These are phyloP conservation scores for Thelaira solivaga DNA, from an alignment of 2,888 invertebrate genomes.

Conservation along the genomic window DNA sequence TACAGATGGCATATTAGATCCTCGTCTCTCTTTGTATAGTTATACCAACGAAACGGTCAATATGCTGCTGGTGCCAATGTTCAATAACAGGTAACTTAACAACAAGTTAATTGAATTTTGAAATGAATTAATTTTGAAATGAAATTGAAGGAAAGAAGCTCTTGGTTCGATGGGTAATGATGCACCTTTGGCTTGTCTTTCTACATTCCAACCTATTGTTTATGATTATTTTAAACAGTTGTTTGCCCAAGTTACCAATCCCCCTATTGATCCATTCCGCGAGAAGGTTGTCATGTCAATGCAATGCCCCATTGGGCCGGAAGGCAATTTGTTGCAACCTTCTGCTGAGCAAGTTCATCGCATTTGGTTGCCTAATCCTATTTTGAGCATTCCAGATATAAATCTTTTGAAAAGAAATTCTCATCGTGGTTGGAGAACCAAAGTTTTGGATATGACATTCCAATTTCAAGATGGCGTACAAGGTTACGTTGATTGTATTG, in stretches of 20 bases:
- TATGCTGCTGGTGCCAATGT: conserved; percentile 96
- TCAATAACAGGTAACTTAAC: conserved; percentile 88
- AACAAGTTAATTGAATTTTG: too few relatives aligned
- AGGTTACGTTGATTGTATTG: conserved; percentile 88
- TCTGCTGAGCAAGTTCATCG: conserved; percentile 91
- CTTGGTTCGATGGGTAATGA: conserved; percentile 99
- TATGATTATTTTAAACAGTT: conserved; percentile 99
- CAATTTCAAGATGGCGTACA: conserved; percentile 84
- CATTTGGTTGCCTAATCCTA: conserved; percentile 94
- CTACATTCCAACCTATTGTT: conserved; percentile 93
- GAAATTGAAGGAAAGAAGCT: conserved; percentile 91
- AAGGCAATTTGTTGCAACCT: conserved; percentile 94
- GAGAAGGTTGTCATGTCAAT: conserved; percentile 99
- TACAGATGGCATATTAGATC: conserved; percentile 83
- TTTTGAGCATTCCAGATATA: conserved; percentile 93
- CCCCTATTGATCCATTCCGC: conserved; percentile 98
- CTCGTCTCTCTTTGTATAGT: conserved; percentile 91
- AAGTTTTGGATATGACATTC: conserved; percentile 93
- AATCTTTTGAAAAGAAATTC: conserved; percentile 89
- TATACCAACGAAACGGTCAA: conserved; percentile 97
- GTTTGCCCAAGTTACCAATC: conserved; percentile 99
- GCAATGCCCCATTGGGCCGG: conserved; percentile 97
- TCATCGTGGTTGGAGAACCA: conserved; percentile 92
- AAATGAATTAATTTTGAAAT: neutral
- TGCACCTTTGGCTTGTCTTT: conserved; percentile 97